Conservation (phyloP, 2,113 vertebrate genomes). For the Phaetusa simplex region DNA sequence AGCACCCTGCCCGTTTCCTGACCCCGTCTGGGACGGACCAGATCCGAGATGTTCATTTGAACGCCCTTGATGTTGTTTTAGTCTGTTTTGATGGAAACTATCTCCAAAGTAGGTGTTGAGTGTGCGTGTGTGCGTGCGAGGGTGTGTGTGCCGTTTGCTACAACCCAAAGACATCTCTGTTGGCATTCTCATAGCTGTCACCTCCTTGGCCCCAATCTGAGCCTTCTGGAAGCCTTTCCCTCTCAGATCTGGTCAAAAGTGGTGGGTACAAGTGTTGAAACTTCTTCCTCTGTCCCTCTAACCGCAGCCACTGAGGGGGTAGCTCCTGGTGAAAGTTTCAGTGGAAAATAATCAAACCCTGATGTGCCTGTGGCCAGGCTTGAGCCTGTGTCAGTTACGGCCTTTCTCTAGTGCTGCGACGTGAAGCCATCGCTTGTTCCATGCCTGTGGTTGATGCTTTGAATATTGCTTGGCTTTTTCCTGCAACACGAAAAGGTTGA, state of each 20-base stretch:
- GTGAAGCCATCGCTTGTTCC: not conserved
- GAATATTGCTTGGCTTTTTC: not conserved
- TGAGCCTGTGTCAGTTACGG: not conserved
- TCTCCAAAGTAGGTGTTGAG: not conserved
- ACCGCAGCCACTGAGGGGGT: not conserved
- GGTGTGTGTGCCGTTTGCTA: accelerated
- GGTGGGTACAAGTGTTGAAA: not conserved
- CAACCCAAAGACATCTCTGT: not conserved
- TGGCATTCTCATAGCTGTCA: not conserved
- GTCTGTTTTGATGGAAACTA: not conserved
- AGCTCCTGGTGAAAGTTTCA: not conserved
- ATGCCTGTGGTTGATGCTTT: not conserved
- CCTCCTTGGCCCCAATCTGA: not conserved
- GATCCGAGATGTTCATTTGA: not conserved
- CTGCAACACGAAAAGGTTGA: not conserved
- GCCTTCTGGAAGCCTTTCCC: not conserved
- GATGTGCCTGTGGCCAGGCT: accelerated
- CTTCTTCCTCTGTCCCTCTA: not conserved
- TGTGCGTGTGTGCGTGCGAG: accelerated
- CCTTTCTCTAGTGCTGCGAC: not conserved
- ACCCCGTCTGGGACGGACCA: not conserved
- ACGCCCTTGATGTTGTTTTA: not conserved
- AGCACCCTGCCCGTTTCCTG: not conserved
- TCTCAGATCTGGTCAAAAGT: not conserved
- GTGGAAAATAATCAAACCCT: not conserved